Evolutionary conservation across 2,888 invertebrate species (phyloP), one percentile per base, ranked within the genome.

Genomic region (Microplitis manilae): DNA sequence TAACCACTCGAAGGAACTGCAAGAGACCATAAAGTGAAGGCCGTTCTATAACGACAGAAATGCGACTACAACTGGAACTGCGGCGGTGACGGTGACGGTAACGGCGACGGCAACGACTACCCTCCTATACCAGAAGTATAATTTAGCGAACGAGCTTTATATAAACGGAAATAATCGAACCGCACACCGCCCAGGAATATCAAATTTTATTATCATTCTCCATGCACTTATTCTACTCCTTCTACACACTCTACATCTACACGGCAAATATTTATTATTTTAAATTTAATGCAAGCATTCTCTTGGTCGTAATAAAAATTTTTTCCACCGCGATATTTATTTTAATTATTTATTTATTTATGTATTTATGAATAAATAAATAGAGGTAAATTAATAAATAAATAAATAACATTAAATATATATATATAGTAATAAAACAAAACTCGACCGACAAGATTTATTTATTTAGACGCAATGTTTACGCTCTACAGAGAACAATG

Each of bases 221-320:
- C 13, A 50, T 50, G 50, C 13, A 50, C 50, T 50, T 50, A 30
- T 30, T 30, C 30, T 50, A 50, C 2, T 13, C 50, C 4, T 2
- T 50, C 50, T 50, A 50, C 30, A 30, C 30, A 62, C 62, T 15
- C 17, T 62, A 0, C 7, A 15, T 17, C n/a, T 7, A 6, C 15
- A 62, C n/a, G 62, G 17, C 62, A 62, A 62, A 62, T 62, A 62
- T 62, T 62, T 62, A 62, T 62, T 17, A 62, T 62, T 62, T 15
- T 5, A 62, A 62, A 62, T 62, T 62, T 15, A 62, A 62, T n/a
- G 62, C 17, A 62, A 62, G 17, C 62, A 62, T 15, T 15, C n/a
- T 15, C 6, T 62, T 62, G 62, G n/a, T 62, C 62, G 62, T 62
- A n/a, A 13, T 62, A 62, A 1, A 62, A 30, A 30, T 30, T 30